phyloP scores from a whole-genome alignment of 2,113 vertebrate genomes.

The Collichthys lucidus region DNA sequence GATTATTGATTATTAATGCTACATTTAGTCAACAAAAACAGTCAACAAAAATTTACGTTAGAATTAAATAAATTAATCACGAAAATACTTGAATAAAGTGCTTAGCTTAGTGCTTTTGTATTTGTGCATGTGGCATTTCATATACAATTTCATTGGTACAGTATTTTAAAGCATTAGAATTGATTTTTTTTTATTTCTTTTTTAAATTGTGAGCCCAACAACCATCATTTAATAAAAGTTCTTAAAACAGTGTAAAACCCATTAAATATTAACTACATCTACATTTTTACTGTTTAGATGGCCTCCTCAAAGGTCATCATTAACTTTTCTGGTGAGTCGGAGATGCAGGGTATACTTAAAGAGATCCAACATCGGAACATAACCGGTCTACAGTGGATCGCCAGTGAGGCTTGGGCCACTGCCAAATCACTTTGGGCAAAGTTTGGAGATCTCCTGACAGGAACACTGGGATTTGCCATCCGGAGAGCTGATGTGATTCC shows the following conservation, averaged over 20 bases:
- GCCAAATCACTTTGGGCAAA: conserved; percentile 74
- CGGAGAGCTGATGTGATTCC: conserved; percentile 75
- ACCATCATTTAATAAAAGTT: neutral
- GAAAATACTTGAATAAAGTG: neutral
- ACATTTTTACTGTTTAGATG: conserved; percentile 28
- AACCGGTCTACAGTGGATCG: conserved; percentile 79
- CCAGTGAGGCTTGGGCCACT: conserved; percentile 83
- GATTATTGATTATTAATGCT: no score
- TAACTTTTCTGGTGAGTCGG: conserved; percentile 77
- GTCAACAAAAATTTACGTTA: no score
- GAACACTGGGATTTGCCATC: conserved; percentile 83
- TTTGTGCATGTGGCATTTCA: neutral
- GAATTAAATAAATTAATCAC: neutral
- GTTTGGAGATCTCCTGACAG: conserved; percentile 70
- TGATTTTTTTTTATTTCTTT: no score
- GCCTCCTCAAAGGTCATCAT: conserved; percentile 78
- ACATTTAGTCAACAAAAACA: no score
- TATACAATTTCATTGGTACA: neutral
- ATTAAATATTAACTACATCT: neutral
- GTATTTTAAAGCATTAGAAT: neutral
- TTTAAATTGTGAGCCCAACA: no score
- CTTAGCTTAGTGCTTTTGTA: neutral
- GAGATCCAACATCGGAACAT: conserved; percentile 73
- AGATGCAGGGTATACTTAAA: conserved; percentile 74
- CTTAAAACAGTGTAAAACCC: neutral